A percentile compares a stretch with the other conserved stretches of the same genome.
phyloP scores from a whole-genome alignment of 2,797 vertebrate species.

The Esox masquinongy region DNA sequence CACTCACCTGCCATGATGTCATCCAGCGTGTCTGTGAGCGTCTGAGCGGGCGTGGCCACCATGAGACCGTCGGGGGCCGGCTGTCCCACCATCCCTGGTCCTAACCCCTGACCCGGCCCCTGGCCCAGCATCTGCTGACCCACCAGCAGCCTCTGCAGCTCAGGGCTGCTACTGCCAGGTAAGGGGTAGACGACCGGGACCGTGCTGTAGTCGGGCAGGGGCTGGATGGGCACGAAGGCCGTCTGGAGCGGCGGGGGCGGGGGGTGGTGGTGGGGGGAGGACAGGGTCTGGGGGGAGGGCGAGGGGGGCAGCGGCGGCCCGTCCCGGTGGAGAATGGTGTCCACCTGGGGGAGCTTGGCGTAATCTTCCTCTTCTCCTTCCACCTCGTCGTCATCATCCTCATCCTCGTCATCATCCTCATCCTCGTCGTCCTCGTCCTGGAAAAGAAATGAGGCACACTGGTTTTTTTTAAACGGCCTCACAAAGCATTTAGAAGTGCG shows the following conservation, averaged over 20 bases:
- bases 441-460: background rate
- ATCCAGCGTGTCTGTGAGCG: conserved; percentile 99
- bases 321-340: conserved; percentile 87
- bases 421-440: conserved; percentile 47
- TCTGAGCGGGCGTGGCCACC: conserved; percentile 99
- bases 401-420: conserved; percentile 65
- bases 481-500: background rate
- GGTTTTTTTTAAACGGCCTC: background rate
- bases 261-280: conserved; percentile 78
- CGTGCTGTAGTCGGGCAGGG: conserved; percentile 89
- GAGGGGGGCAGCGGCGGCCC: conserved; percentile 76
- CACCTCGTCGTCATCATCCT: conserved; percentile 58
- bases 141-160: conserved; percentile 92
- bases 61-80: conserved; percentile 96
- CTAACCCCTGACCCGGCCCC: conserved; percentile 75
- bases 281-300: conserved; percentile 78
- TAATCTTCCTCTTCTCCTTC: conserved; percentile 75
- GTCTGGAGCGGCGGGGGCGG: conserved; percentile 80
- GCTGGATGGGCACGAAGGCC: conserved; percentile 90
- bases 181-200: conserved; percentile 89
- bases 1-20: conserved; percentile 98
- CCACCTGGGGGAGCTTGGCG: conserved; percentile 91
- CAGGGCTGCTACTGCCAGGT: conserved; percentile 86
- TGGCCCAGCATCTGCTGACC: conserved; percentile 89
- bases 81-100: conserved; percentile 88